Percentiles rank a stretch among this genome's conserved stretches.
Conservation (phyloP, 2,888 invertebrate species). For the Cryptophagus acutangulus region DNA sequence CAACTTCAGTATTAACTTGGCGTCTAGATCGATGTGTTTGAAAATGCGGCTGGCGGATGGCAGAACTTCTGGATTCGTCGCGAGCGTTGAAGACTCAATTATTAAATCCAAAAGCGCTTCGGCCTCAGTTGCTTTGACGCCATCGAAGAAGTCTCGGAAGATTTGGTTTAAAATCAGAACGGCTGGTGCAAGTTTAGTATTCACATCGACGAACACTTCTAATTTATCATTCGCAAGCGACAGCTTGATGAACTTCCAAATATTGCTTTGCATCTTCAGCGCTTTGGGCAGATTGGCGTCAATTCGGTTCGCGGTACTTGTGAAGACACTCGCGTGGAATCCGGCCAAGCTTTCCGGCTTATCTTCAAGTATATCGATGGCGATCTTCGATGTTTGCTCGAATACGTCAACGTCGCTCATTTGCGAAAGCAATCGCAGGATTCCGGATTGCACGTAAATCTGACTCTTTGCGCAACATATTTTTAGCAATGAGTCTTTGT, state of each 20-base stretch:
- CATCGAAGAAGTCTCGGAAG: constrained; percentile 53
- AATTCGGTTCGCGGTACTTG: constrained; percentile 32
- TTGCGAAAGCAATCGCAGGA: constrained; percentile 43
- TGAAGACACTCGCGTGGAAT: constrained; percentile 32
- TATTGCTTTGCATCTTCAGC: constrained; percentile 35
- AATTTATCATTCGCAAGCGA: constrained; percentile 44
- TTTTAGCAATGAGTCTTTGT: constrained; percentile 34
- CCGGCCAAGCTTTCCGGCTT: constrained; percentile 20
- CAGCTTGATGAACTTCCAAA: constrained; percentile 55
- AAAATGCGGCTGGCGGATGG: constrained; percentile 60
- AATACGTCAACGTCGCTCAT: constrained; percentile 35
- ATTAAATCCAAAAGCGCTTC: constrained; percentile 51
- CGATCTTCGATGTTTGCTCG: constrained; percentile 31
- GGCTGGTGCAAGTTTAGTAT: constrained; percentile 34
- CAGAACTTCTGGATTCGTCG: constrained; percentile 58
- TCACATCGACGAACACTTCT: neutral
- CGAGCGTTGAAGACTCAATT: constrained; percentile 53
- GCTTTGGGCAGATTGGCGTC: constrained; percentile 29
- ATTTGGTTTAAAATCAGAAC: constrained; percentile 55
- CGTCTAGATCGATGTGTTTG: constrained; percentile 62
- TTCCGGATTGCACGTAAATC: constrained; percentile 43
- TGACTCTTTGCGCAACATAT: constrained; percentile 47
- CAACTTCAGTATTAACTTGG: constrained; percentile 56
- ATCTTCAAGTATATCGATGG: constrained; percentile 29
- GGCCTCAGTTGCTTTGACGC: constrained; percentile 50